Conservation (phyloP, 1,140 invertebrate species). For the Drosophila pandora region DNA sequence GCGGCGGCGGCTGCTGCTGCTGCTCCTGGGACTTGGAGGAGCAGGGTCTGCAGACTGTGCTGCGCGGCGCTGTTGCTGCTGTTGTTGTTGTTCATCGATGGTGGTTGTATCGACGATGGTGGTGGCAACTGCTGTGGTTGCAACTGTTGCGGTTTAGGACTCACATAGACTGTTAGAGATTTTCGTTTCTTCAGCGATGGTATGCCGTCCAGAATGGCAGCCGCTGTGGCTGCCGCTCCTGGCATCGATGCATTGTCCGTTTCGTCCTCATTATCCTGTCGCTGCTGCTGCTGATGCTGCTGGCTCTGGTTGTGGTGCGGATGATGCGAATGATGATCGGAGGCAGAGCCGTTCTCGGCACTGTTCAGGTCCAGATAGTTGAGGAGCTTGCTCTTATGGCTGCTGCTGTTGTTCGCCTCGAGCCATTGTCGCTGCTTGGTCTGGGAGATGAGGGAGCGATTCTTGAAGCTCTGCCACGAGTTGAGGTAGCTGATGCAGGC, state of each 20-base stretch:
- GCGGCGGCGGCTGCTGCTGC: constrained; percentile 7
- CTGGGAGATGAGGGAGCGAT: constrained; percentile 79
- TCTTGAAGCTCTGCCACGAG: constrained; percentile 84
- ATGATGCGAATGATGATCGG: constrained; percentile 29
- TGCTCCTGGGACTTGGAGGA: constrained; percentile 63
- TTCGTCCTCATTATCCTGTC: constrained; percentile 43
- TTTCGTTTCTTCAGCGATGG: constrained; percentile 81
- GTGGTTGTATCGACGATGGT: not conserved
- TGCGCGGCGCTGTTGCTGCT: constrained; percentile 30
- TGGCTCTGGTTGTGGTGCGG: constrained; percentile 26
- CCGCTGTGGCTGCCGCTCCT: constrained; percentile 48
- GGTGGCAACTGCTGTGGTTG: constrained; percentile 48
- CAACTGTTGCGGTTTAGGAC: constrained; percentile 76
- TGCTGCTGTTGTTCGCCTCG: constrained; percentile 45
- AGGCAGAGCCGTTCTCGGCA: constrained; percentile 50
- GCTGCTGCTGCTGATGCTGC: constrained; percentile 28
- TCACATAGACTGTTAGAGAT: constrained; percentile 84
- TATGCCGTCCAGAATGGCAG: constrained; percentile 79
- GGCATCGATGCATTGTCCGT: constrained; percentile 33
- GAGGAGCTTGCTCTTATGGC: constrained; percentile 57
- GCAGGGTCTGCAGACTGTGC: constrained; percentile 61
- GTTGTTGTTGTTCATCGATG: constrained; percentile 33
- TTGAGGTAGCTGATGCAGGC: constrained; percentile 83
- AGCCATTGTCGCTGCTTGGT: constrained; percentile 79
- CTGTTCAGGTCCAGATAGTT: constrained; percentile 74